Evolutionary conservation across 2,113 vertebrate genomes (phyloP), one percentile per base, ranked within the genome.

Genomic region (Mormyrus lacerda): DNA sequence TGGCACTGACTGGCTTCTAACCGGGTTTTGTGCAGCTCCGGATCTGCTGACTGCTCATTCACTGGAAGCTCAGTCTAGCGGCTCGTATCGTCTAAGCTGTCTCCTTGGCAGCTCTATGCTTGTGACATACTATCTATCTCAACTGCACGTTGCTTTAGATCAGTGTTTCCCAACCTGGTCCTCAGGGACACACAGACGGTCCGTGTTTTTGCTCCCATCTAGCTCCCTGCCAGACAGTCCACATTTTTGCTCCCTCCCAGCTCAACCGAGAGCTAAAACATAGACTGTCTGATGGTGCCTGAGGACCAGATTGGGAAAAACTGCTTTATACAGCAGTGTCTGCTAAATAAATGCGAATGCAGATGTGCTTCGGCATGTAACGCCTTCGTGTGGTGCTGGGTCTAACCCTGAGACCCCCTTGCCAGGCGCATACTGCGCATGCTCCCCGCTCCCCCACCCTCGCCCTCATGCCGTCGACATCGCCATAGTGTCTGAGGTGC

Each of bases 401-500:
- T 44, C 51, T 5, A 11, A 61, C 21, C 27, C 53, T 21, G 31
- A 42, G 35, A 58, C 19, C 84, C 27, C 47, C 31, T 24, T 44
- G 51, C 85, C 35, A 39, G 51, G 27, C 31, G 13, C 27, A 27
- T 24, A 13, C 9, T 48, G 42, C 48, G 44, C 82, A 47, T 0
- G 24, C 51, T 1, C 53, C 21, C 51, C 17, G 53, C 17, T 21
- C 3, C 53, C 50, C 50, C 85, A 31, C 27, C 48, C 27, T 15
- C 27, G 1, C 85, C n/a, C 85, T 39, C 85, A 17, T 10, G 86
- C 17, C 31, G 24, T 19, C 31, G 31, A 21, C 76, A 89, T 50
- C 51, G 79, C 76, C 42, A 84, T 61, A 31, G 83, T 45, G 21
- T 58, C 44, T 84, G 55, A 31, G 86, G 91, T 84, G 45, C 88